A percentile compares a stretch with the other conserved stretches of the same genome.
phyloP scores from a whole-genome alignment of 92 coral and sea anemone genomes.

The Desmophyllum pertusum region DNA sequence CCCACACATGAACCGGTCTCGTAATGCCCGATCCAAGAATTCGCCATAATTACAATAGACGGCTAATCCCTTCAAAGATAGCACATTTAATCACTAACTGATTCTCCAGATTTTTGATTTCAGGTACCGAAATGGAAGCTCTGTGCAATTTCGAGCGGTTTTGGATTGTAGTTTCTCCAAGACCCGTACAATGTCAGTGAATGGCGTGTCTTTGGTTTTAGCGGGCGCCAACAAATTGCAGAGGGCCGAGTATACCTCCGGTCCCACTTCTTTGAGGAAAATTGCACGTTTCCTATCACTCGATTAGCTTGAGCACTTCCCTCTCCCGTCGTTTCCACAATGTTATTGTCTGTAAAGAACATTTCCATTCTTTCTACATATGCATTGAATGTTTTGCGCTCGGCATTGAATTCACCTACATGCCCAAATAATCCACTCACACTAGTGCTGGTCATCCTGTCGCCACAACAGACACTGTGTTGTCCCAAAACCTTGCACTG shows the following conservation, averaged over 20 bases:
- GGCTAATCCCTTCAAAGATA: conserved; percentile 58
- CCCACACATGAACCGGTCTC: conserved; percentile 74
- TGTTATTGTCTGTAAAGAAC: conserved; percentile 62
- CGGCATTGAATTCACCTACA: too few relatives aligned
- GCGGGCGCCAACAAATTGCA: conserved; percentile 50
- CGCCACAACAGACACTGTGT: background rate
- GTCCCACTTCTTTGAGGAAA: conserved; percentile 62
- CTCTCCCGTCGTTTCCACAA: conserved; percentile 42
- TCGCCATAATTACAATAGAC: conserved; percentile 64
- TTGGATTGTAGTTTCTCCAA: conserved; percentile 55
- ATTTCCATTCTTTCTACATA: conserved; percentile 64
- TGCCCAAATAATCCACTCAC: background rate
- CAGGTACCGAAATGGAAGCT: conserved; percentile 60
- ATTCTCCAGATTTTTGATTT: conserved; percentile 49
- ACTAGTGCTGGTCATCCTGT: background rate
- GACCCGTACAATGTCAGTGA: conserved; percentile 26
- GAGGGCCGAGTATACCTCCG: conserved; percentile 57
- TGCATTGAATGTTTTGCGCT: conserved; percentile 47
- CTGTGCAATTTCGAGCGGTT: conserved; percentile 49
- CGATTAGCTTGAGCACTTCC: conserved; percentile 35
- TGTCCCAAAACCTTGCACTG: background rate
- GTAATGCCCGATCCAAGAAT: conserved; percentile 43
- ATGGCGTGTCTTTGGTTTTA: conserved; percentile 43
- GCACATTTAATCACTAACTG: conserved; percentile 50
- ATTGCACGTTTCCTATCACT: conserved; percentile 50